These are phyloP conservation scores for Lineus longissimus DNA, from an alignment of 1,140 invertebrate species.

Conservation along the genomic window DNA sequence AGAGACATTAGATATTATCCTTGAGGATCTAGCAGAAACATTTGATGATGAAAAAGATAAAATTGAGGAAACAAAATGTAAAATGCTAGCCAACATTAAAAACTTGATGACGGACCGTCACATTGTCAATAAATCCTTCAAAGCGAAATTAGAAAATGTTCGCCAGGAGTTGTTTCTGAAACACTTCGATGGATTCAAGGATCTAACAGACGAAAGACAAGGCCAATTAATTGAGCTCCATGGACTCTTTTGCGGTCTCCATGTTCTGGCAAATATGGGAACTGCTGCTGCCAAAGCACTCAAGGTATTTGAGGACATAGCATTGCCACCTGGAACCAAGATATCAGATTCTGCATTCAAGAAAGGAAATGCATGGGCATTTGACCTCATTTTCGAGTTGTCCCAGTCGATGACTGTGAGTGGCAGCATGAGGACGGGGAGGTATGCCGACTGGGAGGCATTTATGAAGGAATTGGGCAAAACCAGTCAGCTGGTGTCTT, in stretches of 20 bases:
- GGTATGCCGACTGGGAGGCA: neutral
- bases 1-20: neutral
- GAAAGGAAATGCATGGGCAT: neutral
- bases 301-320: neutral
- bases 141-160: neutral
- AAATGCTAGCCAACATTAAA: neutral
- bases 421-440: neutral
- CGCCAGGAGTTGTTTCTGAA: neutral
- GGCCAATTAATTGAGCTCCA: neutral
- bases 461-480: too few species aligned
- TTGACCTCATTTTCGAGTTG: conserved; percentile 3
- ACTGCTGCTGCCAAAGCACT: conserved; percentile 1
- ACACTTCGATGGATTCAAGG: neutral
- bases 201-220: neutral
- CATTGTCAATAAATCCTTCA: neutral
- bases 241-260: neutral
- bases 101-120: neutral
- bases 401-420: neutral
- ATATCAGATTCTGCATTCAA: neutral
- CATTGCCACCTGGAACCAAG: neutral
- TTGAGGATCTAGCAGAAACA: neutral
- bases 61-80: neutral
- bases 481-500: too few species aligned
- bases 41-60: neutral
- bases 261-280: neutral